Evolutionary conservation across 2,888 invertebrate species (phyloP), one percentile per base, ranked within the genome.

Genomic region (Rhorus exstirpatorius): DNA sequence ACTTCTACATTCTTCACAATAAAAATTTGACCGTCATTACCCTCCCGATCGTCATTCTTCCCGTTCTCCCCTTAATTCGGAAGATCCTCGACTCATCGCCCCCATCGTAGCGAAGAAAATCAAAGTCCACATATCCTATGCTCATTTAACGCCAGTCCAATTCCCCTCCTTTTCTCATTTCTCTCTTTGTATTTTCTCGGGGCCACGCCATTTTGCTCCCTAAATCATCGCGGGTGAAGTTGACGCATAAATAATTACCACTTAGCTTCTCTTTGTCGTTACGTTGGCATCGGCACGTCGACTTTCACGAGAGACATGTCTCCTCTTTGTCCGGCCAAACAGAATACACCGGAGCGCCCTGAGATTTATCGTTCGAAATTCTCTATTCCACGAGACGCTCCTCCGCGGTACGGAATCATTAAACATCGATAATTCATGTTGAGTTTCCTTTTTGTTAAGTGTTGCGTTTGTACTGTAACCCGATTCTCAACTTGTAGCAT

Each of bases 191-290:
- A 26, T 17, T 70, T 41, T 17, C 44, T 24, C 41, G 44, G 14
- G 17, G 24, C 26, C 21, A 19, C 58, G 19, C 58, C 19, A 46
- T 12, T 55, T 46, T 63, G 44, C 19, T 26, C 35, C 35, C 55
- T 75, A 49, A 51, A 75, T 80, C 75, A 70, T 55, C 58, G 35
- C 24, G 31, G 31, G 21, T n/a, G 41, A 71, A 71, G 51, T 88
- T 88, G 88, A 86, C 87, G 87, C 90, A 91, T 92, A 91, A 92
- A 92, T 91, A 91, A 91, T 91, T 91, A 91, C 89, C 87, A 89
- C 88, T 91, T 90, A 91, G 89, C 83, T 21, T 46, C 72, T 86
- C 86, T 88, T 90, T 88, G 90, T 90, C 88, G 89, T 87, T 87
- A 86, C 83, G 83, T 82, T 86, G 82, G 86, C 83, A 76, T 65